Percentiles rank a stretch among this genome's conserved stretches.
Evolutionary conservation across 2,797 vertebrate genomes (phyloP).

Genomic region (Pangasius mekongensis): DNA sequence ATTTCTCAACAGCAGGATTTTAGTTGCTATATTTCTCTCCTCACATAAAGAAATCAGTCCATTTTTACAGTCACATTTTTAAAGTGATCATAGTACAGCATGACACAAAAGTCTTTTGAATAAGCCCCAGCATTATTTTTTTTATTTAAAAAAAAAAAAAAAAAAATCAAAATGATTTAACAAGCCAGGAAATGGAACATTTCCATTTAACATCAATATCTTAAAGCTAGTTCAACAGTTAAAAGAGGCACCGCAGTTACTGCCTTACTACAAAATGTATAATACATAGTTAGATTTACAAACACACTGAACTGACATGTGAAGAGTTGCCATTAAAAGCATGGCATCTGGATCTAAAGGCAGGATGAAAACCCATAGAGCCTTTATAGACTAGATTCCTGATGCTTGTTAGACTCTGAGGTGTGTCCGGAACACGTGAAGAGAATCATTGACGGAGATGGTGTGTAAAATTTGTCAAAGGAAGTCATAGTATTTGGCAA

Average conservation of each 20-base stretch:
- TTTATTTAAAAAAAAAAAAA: not conserved
- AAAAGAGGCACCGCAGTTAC: constrained; percentile 46
- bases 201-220: constrained; percentile 3
- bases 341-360: constrained; percentile 2
- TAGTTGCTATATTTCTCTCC: not conserved
- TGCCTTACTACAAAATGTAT: constrained; percentile 58
- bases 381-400: not conserved
- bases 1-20: not conserved
- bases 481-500: not conserved
- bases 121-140: not conserved
- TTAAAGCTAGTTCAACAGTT: constrained; percentile 28
- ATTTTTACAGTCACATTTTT: no score
- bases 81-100: not conserved
- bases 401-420: not conserved
- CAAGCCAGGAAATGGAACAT: not conserved
- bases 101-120: not conserved
- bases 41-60: not conserved
- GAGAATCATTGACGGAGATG: not conserved
- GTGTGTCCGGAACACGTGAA: not conserved
- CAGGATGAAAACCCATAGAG: constrained; percentile 14
- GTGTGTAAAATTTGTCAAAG: not conserved
- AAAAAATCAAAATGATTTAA: not conserved
- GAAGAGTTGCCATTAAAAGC: not conserved
- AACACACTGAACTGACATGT: constrained; percentile 45
- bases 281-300: constrained; percentile 72